Percentiles rank a stretch among this genome's conserved stretches.
Evolutionary conservation across 2,113 vertebrate genomes (phyloP).

Genomic region (Erythrocebus patas): DNA sequence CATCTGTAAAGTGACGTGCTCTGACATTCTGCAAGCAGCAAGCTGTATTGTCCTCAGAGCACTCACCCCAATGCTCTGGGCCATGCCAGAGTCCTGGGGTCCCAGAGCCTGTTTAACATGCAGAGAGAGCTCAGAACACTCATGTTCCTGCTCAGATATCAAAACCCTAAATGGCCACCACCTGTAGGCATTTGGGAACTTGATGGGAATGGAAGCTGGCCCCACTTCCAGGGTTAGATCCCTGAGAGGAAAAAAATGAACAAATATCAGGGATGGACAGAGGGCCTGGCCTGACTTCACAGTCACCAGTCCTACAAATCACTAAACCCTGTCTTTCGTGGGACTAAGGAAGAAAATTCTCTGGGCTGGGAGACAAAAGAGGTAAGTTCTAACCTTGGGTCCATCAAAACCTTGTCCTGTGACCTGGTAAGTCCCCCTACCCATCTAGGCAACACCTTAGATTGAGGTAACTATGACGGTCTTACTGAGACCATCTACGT

Average conservation of each 20-base stretch:
- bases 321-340: neutral
- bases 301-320: neutral
- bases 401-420: neutral
- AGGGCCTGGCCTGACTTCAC: neutral
- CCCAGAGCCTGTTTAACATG: neutral
- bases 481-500: neutral
- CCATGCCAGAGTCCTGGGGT: no score
- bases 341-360: neutral
- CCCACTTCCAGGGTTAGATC: neutral
- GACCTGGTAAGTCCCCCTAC: neutral
- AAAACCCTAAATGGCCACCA: neutral
- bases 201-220: fast-evolving
- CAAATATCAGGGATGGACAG: neutral
- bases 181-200: neutral
- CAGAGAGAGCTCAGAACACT: neutral
- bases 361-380: neutral
- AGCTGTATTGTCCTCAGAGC: neutral
- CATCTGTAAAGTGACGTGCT: neutral
- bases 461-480: fast-evolving
- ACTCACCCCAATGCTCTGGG: fast-evolving
- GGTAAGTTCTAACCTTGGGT: neutral
- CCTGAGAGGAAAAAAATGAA: neutral
- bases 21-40: neutral
- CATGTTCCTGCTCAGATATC: neutral
- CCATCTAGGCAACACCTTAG: no score